Base-by-base conservation (phyloP, 2,888 invertebrate species). In the Blastobasis lacticolella region DNA sequence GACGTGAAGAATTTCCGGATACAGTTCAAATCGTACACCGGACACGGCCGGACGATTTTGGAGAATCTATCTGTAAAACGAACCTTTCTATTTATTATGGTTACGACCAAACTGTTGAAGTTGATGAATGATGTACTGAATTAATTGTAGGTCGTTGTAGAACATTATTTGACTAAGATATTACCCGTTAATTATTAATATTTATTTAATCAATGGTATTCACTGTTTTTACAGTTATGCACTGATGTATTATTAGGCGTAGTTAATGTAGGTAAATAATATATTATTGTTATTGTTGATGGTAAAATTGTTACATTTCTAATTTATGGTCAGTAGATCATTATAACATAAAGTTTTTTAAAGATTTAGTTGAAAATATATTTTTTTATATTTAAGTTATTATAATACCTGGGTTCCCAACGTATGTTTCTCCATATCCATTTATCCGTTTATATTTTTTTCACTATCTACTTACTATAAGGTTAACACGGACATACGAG, bases 1-100 rank as follows among this genome's bases (percentile, higher is more conserved):
- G 55, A 48, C 3, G 49, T 52, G 48, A 67, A 63, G 54, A 58
- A 66, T 3, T 56, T 53, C 10, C 58, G 56, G 38, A 67, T 60
- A 50, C 67, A 67, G 37, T 56, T 50, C 6, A 54, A 48, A 10
- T 63, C 62, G 45, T 57, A 60, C 0, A 53, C 49, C 5, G 47
- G 45, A 48, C 66, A 66, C 5, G 64, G 64, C 1, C 60, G 53
- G 36, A 50, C 48, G 23, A 51, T 46, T 45, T 46, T 50, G 8
- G 41, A 46, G 5, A 10, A n/a, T 5, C 41, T 43, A 40, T 49
- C 57, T 55, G 48, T 7, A 43, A 43, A 38, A 10, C n/a, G n/a
- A 23, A 23, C 23, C 23, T 23, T 23, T 23, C 23, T 23, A 23
- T 38, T 2, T n/a, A 9, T 9, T 43, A 5, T 10, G 6, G 43